phyloP scores from a whole-genome alignment of 2,113 vertebrate genomes.

The Callithrix jacchus region DNA sequence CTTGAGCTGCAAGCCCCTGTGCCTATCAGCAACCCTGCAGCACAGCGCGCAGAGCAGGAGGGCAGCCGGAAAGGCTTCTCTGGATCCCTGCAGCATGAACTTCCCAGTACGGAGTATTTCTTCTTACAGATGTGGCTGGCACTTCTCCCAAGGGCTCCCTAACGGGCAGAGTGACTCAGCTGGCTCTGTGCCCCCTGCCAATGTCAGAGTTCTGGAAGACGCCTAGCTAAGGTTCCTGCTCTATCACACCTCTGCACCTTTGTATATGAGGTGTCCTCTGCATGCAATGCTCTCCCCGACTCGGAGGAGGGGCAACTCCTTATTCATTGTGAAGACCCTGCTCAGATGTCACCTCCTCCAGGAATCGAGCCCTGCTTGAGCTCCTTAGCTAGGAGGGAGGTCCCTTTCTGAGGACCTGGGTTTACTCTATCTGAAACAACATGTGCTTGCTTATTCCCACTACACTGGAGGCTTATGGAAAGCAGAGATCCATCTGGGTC shows the following conservation, averaged over 20 bases:
- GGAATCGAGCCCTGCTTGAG: neutral
- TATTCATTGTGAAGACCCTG: neutral
- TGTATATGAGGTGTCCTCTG: neutral
- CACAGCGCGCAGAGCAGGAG: neutral
- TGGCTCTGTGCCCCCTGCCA: neutral
- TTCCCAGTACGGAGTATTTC: neutral
- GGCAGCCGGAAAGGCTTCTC: neutral
- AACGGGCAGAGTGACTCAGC: neutral
- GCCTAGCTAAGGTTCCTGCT: neutral
- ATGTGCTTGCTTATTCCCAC: neutral
- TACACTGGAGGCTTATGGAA: neutral
- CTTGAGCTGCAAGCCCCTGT: accelerated
- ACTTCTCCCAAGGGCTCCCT: neutral
- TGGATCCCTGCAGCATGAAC: neutral
- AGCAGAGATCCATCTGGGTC: neutral
- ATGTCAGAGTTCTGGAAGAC: neutral
- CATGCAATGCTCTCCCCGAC: neutral
- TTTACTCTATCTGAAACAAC: neutral
- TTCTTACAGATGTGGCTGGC: neutral
- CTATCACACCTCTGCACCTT: neutral
- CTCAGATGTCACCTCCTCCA: neutral
- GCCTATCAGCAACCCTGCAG: neutral
- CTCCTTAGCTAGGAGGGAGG: neutral
- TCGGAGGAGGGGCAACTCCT: neutral
- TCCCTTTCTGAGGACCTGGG: neutral